These are phyloP conservation scores for Calameuta idolon DNA, from an alignment of 2,888 invertebrate species.

Conservation along the genomic window DNA sequence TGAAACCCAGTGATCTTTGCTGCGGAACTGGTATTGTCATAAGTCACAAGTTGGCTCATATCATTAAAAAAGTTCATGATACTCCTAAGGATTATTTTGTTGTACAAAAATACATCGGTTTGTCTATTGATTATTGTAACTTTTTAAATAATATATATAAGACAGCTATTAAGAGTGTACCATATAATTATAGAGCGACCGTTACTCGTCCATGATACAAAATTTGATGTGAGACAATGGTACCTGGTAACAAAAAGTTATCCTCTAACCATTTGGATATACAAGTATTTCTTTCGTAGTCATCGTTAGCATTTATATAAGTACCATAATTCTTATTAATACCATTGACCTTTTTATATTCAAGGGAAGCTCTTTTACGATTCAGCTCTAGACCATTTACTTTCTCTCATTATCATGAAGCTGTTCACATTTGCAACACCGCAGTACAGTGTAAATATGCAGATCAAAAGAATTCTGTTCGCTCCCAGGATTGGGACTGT, in stretches of 20 bases:
- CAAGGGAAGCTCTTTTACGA: conserved; percentile 79
- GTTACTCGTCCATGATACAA: conserved; percentile 81
- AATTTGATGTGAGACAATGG: conserved; percentile 90
- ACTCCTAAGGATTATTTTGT: conserved; percentile 75
- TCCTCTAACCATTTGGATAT: conserved; percentile 85
- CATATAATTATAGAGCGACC: conserved; percentile 76
- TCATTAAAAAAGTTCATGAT: conserved; percentile 72
- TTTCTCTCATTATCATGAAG: conserved; percentile 80
- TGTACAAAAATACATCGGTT: conserved; percentile 89
- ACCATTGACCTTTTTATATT: conserved; percentile 5
- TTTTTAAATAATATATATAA: conserved; percentile 46
- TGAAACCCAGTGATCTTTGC: conserved; percentile 84
- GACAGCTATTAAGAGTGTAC: neutral
- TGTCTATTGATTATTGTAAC: conserved; percentile 37
- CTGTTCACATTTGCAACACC: conserved; percentile 87
- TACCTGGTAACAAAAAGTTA: conserved; percentile 82
- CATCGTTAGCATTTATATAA: neutral
- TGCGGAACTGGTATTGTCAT: conserved; percentile 84
- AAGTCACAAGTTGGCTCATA: conserved; percentile 77
- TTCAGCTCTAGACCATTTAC: conserved; percentile 85
- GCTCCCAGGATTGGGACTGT: conserved; percentile 21
- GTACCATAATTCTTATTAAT: conserved; percentile 2
- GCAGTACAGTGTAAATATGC: conserved; percentile 82
- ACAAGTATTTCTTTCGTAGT: conserved; percentile 67
- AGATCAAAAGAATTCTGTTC: conserved; percentile 59